These are phyloP conservation scores for Ericerus pela DNA, from an alignment of 1,140 invertebrate genomes.

Conservation along the genomic window DNA sequence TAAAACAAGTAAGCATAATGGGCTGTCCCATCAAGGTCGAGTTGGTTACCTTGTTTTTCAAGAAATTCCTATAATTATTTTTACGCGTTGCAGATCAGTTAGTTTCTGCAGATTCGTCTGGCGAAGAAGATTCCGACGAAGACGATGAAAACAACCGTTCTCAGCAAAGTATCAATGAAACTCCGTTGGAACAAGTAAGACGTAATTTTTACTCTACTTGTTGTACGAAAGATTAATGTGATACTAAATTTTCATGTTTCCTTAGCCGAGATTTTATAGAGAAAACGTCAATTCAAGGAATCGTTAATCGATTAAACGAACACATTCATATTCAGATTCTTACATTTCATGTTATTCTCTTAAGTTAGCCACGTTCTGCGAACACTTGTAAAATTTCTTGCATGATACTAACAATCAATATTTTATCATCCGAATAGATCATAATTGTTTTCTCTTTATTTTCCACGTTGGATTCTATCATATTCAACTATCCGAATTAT, in stretches of 20 bases:
- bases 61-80: background rate
- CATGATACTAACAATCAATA: conserved; percentile 1
- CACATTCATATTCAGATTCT: background rate
- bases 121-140: conserved; percentile 64
- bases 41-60: background rate
- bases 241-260: background rate
- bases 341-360: conserved; percentile 7
- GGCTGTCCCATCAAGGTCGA: no score
- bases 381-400: background rate
- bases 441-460: no score
- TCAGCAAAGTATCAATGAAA: background rate
- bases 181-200: background rate
- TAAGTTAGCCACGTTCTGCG: conserved; percentile 1
- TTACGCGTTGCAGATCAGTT: conserved; percentile 27
- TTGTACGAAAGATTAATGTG: background rate
- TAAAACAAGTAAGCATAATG: conserved; percentile 14
- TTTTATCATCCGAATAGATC: no score
- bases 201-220: background rate
- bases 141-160: conserved; percentile 39
- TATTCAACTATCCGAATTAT: conserved; percentile 8
- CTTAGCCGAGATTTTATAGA: conserved; percentile 17
- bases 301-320: background rate
- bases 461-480: no score
- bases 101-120: conserved; percentile 52
- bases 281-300: background rate